phyloP scores from a whole-genome alignment of 2,113 vertebrate species.

The Tragelaphus scriptus region DNA sequence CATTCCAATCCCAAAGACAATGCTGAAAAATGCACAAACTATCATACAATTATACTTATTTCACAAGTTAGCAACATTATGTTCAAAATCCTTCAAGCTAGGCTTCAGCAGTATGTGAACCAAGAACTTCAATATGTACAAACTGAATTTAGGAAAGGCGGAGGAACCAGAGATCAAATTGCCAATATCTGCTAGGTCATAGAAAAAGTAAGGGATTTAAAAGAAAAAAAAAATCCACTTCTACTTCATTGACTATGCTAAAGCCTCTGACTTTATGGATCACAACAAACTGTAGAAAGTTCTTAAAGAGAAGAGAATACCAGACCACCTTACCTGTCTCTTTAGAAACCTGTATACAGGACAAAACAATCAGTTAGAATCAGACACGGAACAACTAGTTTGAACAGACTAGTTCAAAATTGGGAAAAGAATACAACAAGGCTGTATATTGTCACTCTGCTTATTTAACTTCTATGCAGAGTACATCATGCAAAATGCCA shows the following conservation, averaged over 20 bases:
- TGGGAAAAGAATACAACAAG: neutral
- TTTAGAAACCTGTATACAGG: neutral
- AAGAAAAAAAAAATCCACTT: neutral
- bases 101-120: neutral
- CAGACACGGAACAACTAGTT: neutral
- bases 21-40: neutral
- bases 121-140: neutral
- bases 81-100: neutral
- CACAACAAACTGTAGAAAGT: neutral
- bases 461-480: neutral
- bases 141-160: neutral
- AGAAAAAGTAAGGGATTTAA: neutral
- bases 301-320: neutral
- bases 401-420: neutral
- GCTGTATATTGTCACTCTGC: neutral
- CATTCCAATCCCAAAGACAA: neutral
- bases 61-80: neutral
- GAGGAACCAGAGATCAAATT: neutral
- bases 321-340: neutral
- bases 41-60: neutral
- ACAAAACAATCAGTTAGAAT: neutral
- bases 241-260: neutral
- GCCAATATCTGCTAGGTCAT: neutral
- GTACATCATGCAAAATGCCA: neutral
- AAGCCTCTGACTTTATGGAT: neutral